A percentile compares a stretch with the other conserved stretches of the same genome.
phyloP scores from a whole-genome alignment of 2,888 invertebrate genomes.

The Bugulina stolonifera region DNA sequence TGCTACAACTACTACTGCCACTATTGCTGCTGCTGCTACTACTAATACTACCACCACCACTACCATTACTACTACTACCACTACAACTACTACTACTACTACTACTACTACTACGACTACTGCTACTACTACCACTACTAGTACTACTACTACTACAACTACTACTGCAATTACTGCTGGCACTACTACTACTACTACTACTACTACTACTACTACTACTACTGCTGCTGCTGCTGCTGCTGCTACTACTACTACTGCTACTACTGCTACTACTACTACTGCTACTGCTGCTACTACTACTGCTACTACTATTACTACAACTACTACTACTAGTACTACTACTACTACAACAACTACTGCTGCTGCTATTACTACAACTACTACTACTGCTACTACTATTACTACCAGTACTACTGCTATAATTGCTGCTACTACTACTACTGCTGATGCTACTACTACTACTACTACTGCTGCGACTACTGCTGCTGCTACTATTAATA shows the following conservation, averaged over 20 bases:
- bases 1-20: too few relatives aligned
- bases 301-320: slow-evolving; percentile 1
- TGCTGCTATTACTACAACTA: slow-evolving; percentile 13
- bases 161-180: too few relatives aligned
- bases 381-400: not conserved
- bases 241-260: slow-evolving; percentile 29
- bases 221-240: slow-evolving; percentile 29
- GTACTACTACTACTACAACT: too few relatives aligned
- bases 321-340: slow-evolving; percentile 20
- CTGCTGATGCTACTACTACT: too few relatives aligned
- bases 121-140: too few relatives aligned
- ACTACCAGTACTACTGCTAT: too few relatives aligned
- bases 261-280: slow-evolving; percentile 27
- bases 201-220: slow-evolving; percentile 29
- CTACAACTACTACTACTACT: not conserved
- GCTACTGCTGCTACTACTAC: slow-evolving; percentile 21
- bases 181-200: too few relatives aligned
- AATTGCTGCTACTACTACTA: too few relatives aligned
- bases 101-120: too few relatives aligned
- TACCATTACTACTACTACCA: not conserved
- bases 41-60: not conserved
- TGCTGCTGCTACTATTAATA: not conserved
- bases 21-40: too few relatives aligned
- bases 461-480: too few relatives aligned
- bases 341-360: slow-evolving; percentile 15